These are phyloP conservation scores for Ivindomyrus marchei DNA, from an alignment of 2,113 vertebrate species.

Conservation along the genomic window DNA sequence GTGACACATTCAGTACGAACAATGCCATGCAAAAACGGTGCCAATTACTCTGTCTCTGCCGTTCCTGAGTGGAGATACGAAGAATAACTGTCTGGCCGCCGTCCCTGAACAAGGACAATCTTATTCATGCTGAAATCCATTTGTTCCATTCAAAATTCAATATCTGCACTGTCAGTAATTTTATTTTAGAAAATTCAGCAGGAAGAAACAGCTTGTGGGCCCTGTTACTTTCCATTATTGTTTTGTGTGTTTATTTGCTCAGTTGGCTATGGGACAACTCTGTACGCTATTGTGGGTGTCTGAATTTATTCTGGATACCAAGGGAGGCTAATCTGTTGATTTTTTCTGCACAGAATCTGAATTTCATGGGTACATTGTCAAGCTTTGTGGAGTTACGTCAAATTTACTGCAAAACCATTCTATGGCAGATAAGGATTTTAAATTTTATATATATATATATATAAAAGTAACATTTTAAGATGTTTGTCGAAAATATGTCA, in stretches of 20 bases:
- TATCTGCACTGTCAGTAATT: conserved; percentile 33
- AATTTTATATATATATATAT: neutral
- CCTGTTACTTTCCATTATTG: conserved; percentile 24
- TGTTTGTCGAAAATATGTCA: neutral
- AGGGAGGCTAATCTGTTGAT: neutral
- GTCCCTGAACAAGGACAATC: conserved; percentile 34
- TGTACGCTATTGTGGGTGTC: conserved; percentile 26
- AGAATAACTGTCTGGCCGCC: conserved; percentile 24
- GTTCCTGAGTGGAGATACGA: conserved; percentile 16
- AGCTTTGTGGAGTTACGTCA: neutral
- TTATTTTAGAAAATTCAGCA: conserved; percentile 14
- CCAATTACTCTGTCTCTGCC: conserved; percentile 10
- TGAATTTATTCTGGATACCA: conserved; percentile 20
- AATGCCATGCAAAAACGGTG: conserved; percentile 6
- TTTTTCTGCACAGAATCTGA: neutral
- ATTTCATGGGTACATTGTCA: neutral
- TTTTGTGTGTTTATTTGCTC: conserved; percentile 25
- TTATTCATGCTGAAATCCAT: conserved; percentile 39
- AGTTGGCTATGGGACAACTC: conserved; percentile 17
- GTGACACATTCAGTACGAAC: conserved; percentile 15
- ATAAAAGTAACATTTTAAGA: neutral
- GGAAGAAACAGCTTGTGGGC: conserved; percentile 19
- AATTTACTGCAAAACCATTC: neutral
- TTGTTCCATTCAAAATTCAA: conserved; percentile 42
- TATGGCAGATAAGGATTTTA: neutral